Evolutionary conservation across 2,113 vertebrate species (phyloP).

Genomic region (Sinocyclocheilus anshuiensis): DNA sequence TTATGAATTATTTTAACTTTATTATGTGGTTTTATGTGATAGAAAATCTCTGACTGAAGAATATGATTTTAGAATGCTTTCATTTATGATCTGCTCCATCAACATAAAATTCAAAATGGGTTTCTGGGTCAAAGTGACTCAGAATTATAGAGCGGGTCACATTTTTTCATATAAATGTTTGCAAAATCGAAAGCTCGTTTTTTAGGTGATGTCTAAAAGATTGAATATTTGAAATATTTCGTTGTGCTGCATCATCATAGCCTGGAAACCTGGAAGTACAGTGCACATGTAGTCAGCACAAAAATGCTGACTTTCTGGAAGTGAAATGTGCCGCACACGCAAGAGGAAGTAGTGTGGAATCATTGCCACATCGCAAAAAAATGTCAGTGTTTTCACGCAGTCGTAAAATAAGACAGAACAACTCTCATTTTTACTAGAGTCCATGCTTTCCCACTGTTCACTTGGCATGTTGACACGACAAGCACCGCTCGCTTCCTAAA

Average conservation of each 20-base stretch:
- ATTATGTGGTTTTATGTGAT: not conserved
- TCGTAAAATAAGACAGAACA: not conserved
- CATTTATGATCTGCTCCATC: not conserved
- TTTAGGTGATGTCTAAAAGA: not conserved
- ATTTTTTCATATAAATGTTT: not conserved
- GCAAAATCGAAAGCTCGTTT: not conserved
- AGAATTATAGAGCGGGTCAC: not conserved
- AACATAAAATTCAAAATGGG: not conserved
- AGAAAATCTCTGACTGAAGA: not conserved
- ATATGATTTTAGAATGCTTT: not conserved
- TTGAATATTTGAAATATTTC: constrained; percentile 24
- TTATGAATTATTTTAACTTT: not conserved
- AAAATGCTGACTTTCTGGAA: constrained; percentile 19
- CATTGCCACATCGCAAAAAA: not conserved
- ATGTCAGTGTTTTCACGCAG: constrained; percentile 5
- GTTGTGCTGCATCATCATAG: constrained; percentile 61
- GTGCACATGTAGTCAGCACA: constrained; percentile 57
- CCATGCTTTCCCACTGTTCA: not conserved
- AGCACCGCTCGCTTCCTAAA: not conserved
- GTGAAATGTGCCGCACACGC: not conserved
- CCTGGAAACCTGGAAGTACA: constrained; percentile 40
- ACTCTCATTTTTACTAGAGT: not conserved
- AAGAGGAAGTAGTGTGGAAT: constrained; percentile 34
- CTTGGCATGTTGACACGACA: not conserved
- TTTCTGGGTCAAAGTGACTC: not conserved